Evolutionary conservation across 2,888 invertebrate genomes (phyloP).

Genomic region (Lottia scabra): DNA sequence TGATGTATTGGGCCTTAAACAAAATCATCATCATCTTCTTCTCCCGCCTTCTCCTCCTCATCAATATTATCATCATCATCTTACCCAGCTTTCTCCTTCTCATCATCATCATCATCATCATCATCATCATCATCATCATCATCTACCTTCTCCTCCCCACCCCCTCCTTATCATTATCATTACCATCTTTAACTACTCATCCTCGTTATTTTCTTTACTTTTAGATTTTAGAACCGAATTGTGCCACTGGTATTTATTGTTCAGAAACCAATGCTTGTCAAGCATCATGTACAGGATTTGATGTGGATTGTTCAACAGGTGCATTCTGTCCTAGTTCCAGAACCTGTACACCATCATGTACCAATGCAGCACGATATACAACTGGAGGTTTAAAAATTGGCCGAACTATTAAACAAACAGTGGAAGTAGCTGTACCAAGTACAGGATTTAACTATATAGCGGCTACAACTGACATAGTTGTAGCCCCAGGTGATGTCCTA

Average conservation of each 20-base stretch:
- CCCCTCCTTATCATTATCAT: too few species aligned
- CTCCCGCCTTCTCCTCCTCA: too few species aligned
- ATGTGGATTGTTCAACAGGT: constrained; percentile 7
- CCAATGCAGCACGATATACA: not conserved
- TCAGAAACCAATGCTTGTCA: constrained; percentile 37
- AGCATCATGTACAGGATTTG: constrained; percentile 20
- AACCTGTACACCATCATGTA: not conserved
- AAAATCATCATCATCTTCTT: too few species aligned
- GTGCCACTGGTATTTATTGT: constrained; percentile 34
- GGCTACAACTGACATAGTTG: constrained; percentile 9
- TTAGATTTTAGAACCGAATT: constrained; percentile 35
- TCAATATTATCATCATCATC: too few species aligned
- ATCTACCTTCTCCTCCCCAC: too few species aligned
- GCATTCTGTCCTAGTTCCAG: constrained; percentile 19
- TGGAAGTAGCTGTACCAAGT: not conserved
- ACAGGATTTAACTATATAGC: not conserved
- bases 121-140: too few species aligned
- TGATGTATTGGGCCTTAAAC: too few species aligned
- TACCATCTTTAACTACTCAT: too few species aligned
- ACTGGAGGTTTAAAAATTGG: not conserved
- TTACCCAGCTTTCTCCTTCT: too few species aligned
- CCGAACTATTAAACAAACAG: not conserved
- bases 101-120: too few species aligned
- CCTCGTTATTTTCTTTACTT: not conserved
- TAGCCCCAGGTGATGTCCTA: constrained; percentile 46